Conservation (phyloP, 2,888 invertebrate genomes). For the Spatulosminthurus flaviceps region DNA sequence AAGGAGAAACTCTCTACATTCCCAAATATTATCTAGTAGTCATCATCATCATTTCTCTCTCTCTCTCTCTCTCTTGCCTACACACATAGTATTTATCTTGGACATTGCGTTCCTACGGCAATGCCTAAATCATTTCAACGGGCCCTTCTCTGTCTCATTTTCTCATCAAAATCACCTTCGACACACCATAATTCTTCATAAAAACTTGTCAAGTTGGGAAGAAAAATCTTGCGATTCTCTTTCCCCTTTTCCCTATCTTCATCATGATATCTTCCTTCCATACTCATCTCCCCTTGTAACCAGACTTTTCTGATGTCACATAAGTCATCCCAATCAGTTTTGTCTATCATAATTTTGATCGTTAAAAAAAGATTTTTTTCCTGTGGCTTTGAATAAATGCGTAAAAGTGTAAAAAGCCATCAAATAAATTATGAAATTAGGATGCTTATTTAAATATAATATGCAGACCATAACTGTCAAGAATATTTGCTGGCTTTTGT, state of each 20-base stretch:
- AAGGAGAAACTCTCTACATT: neutral
- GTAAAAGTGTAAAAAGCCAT: neutral
- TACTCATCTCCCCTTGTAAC: neutral
- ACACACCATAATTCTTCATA: slow-evolving; percentile 18
- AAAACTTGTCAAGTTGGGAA: neutral
- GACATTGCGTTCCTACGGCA: neutral
- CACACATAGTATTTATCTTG: neutral
- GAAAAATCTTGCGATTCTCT: neutral
- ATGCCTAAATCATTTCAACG: slow-evolving; percentile 13
- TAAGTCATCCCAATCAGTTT: neutral
- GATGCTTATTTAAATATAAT: slow-evolving; percentile 2
- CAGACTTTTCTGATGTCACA: neutral
- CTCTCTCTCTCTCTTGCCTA: neutral
- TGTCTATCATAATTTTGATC: neutral
- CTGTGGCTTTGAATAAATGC: neutral
- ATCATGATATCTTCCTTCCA: neutral
- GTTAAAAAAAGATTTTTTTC: neutral
- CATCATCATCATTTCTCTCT: slow-evolving; percentile 4
- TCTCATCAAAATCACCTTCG: slow-evolving; percentile 18
- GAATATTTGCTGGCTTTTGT: neutral
- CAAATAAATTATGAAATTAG: slow-evolving; percentile 33
- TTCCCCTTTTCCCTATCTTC: neutral
- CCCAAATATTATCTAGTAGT: slow-evolving; percentile 13
- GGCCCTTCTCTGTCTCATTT: slow-evolving; percentile 9
- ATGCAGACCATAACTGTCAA: slow-evolving; percentile 18